phyloP scores from a whole-genome alignment of 1,140 invertebrate genomes.

The Zaprionus lachaisei region DNA sequence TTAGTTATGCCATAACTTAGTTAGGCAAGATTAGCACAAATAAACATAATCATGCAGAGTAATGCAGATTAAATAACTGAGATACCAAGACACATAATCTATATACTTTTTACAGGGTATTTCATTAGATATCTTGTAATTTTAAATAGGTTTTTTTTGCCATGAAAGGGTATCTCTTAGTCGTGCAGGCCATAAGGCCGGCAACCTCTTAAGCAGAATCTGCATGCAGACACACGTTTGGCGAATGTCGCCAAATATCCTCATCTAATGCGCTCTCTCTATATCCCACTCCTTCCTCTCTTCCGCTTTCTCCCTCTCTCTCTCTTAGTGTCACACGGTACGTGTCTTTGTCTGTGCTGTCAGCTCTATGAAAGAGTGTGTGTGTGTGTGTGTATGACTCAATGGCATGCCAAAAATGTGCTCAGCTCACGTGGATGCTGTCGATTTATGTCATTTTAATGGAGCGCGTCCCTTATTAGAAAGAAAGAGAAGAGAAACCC shows the following conservation, averaged over 20 bases:
- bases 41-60: too few species aligned
- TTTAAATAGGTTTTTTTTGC: not conserved
- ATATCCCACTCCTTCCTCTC: not conserved
- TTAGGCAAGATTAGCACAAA: too few species aligned
- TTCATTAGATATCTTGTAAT: too few species aligned
- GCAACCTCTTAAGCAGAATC: not conserved
- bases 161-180: not conserved
- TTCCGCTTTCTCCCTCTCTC: not conserved
- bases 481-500: conserved; percentile 1
- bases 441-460: conserved; percentile 60
- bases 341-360: conserved; percentile 25
- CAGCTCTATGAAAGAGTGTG: not conserved
- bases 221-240: conserved; percentile 27
- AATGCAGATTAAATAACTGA: too few species aligned
- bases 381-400: conserved; percentile 13
- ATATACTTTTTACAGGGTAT: too few species aligned
- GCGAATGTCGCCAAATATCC: not conserved
- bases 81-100: too few species aligned
- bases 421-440: conserved; percentile 45
- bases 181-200: not conserved
- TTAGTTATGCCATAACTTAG: not conserved
- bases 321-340: not conserved
- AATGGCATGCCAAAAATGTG: conserved; percentile 51
- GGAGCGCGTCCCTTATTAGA: conserved; percentile 27
- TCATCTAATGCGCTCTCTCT: not conserved